phyloP scores from a whole-genome alignment of 2,888 invertebrate species.

The Imbricaverruca yamaguchii region DNA sequence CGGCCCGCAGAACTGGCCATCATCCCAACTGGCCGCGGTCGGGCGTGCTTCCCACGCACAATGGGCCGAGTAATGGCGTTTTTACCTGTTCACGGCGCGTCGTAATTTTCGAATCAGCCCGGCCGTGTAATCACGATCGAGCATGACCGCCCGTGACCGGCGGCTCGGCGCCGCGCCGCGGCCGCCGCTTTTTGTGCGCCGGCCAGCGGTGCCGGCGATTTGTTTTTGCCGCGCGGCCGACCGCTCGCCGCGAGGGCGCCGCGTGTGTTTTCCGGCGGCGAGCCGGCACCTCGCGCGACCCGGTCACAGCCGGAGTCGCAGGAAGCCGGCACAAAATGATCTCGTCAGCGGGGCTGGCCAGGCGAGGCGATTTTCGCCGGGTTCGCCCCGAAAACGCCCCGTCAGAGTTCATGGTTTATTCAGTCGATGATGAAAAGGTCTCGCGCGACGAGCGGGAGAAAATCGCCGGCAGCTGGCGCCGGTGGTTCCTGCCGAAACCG shows the following conservation, averaged over 20 bases:
- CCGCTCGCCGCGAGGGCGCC: conserved; percentile 38
- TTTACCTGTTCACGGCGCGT: conserved; percentile 1
- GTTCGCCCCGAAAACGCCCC: not conserved
- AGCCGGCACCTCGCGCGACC: conserved; percentile 31
- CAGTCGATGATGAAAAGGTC: not conserved
- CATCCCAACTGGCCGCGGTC: not conserved
- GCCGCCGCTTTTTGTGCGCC: conserved; percentile 18
- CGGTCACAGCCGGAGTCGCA: conserved; percentile 24
- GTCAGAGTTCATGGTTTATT: not conserved
- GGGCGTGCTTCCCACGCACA: conserved; percentile 11
- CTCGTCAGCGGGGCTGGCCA: not conserved
- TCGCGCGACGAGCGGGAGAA: too few species aligned
- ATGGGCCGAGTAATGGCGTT: conserved; percentile 9
- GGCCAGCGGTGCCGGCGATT: not conserved
- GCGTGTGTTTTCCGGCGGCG: conserved; percentile 42
- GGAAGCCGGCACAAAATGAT: not conserved
- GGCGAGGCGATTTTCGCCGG: not conserved
- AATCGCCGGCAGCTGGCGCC: too few species aligned
- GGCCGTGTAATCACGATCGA: conserved; percentile 4
- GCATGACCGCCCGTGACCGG: conserved; percentile 32
- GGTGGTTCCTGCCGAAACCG: too few species aligned
- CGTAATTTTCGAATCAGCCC: conserved; percentile 6
- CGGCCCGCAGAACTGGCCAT: not conserved
- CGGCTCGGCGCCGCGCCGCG: conserved; percentile 34
- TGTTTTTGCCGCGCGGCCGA: not conserved